phyloP scores from a whole-genome alignment of 2,797 vertebrate species.

The Rhabdomys pumilio region DNA sequence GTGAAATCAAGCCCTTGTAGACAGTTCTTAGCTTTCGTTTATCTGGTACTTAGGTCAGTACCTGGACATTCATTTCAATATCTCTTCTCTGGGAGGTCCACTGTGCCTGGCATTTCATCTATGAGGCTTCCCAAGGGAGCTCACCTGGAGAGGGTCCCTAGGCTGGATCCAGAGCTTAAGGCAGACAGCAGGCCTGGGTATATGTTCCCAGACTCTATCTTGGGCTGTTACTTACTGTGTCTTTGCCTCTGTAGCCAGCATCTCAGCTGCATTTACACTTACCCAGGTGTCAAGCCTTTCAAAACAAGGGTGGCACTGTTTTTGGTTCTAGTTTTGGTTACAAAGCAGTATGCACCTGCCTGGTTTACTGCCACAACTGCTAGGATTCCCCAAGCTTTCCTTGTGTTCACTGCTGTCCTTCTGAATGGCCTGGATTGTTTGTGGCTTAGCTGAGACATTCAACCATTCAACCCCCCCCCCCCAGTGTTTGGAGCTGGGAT shows the following conservation, averaged over 20 bases:
- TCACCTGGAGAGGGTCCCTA: not conserved
- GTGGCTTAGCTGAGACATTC: not conserved
- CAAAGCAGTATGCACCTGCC: slow-evolving; percentile 78
- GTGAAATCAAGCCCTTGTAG: not conserved
- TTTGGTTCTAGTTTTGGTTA: slow-evolving; percentile 73
- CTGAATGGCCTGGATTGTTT: not conserved
- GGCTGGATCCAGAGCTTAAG: not conserved
- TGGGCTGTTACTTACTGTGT: not conserved
- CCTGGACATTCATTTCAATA: not conserved
- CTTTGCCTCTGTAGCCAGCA: slow-evolving; percentile 23
- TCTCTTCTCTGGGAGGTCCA: not conserved
- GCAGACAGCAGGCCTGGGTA: not conserved
- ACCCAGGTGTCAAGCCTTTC: slow-evolving; percentile 70
- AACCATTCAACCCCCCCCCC: not conserved
- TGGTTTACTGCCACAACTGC: not conserved
- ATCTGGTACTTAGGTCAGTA: not conserved
- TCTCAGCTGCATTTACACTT: slow-evolving; percentile 79
- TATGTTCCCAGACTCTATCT: not conserved
- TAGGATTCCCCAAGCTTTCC: not conserved
- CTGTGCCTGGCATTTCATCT: not conserved
- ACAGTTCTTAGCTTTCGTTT: not conserved
- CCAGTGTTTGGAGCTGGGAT: not conserved
- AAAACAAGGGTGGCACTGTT: slow-evolving; percentile 74
- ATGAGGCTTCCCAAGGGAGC: not conserved
- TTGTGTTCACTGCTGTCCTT: not conserved